Evolutionary conservation across 2,113 vertebrate species (phyloP), one percentile per base, ranked within the genome.

Genomic region (Vulpes vulpes): DNA sequence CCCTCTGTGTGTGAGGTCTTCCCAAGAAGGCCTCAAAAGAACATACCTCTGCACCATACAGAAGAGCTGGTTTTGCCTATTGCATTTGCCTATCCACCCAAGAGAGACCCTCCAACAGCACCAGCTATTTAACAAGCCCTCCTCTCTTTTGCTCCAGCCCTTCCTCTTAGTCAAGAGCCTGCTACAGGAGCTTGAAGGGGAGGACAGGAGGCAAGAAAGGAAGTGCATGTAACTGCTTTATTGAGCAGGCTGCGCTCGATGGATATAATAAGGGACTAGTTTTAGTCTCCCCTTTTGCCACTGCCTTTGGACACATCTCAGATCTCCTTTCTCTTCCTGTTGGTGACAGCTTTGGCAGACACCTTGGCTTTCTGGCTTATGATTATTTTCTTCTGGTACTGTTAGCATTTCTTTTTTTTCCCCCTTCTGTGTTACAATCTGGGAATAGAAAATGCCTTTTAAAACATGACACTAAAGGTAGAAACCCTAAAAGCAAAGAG

Each of bases 351-450:
- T 86, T 92, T 1, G 16, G 49, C 55, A 90, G 62, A 76, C 57
- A 91, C 6, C 35, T 35, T 67, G 57, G 38, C 35, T 92, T 95
- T 91, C 78, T 84, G 51, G 30, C 49, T 74, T 89, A 53, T 74
- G 84, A 84, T 86, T 85, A 73, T 73, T 90, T 89, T 95, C 43
- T 96, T 94, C 74, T 71, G 81, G 11, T 51, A 79, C 27, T 59
- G 11, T 35, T 60, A 22, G 35, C 25, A 82, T 7, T 96, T 78
- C 49, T 73, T 65, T 59, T 81, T 89, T 53, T 23, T 9, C 16
- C 60, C 51, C 43, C 4, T 87, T 32, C 38, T 17, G 53, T 51
- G 32, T 30, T 71, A 94, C 51, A 95, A 80, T 89, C 3, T 59
- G 92, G 35, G 51, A 67, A 38, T 23, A 82, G 43, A 16, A 87